Percentiles rank a stretch among this genome's conserved stretches.
Conservation (phyloP, 2,113 vertebrate species). For the Tetrao urogallus region DNA sequence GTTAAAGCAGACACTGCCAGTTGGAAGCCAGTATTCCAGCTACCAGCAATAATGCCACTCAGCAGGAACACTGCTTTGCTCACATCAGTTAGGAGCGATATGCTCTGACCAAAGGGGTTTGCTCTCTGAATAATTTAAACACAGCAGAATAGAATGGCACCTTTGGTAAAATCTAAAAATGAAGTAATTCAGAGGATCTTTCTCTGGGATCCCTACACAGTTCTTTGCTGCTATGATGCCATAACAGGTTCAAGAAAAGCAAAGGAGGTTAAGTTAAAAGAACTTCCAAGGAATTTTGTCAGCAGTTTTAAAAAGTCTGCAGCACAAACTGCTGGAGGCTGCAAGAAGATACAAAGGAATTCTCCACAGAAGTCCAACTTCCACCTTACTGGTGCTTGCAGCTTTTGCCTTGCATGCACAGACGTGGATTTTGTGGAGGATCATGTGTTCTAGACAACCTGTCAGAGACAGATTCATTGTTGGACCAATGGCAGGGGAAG, state of each 20-base stretch:
- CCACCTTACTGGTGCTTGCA: neutral
- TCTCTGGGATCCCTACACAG: too few relatives aligned
- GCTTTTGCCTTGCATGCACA: constrained; percentile 21
- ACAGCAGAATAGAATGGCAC: neutral
- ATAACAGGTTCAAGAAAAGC: neutral
- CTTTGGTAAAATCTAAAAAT: neutral
- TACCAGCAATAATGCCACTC: neutral
- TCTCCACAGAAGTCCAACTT: neutral
- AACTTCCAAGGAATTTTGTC: neutral
- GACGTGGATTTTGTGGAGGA: neutral
- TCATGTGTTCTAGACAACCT: constrained; percentile 5
- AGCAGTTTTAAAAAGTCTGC: neutral
- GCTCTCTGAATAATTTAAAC: neutral
- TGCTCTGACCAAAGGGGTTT: neutral
- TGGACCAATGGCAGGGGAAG: neutral
- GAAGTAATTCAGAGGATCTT: neutral
- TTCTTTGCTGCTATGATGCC: neutral
- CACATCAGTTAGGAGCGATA: neutral
- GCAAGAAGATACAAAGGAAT: neutral
- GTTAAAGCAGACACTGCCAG: rapidly evolving
- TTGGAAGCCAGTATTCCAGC: neutral
- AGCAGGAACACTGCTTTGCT: neutral
- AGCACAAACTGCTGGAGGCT: neutral
- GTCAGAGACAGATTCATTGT: constrained; percentile 27
- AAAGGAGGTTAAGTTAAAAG: neutral